Percentiles rank a stretch among this genome's conserved stretches.
Evolutionary conservation across 2,888 invertebrate genomes (phyloP).

Genomic region (Cyclophora albipunctata): DNA sequence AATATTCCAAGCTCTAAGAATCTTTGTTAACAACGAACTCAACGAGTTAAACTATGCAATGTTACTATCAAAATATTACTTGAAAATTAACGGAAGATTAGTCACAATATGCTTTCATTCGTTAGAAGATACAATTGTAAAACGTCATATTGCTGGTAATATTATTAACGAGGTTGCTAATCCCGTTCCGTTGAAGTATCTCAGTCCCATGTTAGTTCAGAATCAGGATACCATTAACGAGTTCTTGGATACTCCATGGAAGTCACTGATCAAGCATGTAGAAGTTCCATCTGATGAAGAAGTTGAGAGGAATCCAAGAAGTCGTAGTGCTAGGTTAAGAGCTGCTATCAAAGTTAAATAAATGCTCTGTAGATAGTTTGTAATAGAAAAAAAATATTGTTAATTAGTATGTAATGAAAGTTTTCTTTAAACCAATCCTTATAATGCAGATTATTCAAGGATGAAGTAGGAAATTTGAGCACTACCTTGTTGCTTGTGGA

Average conservation of each 20-base stretch:
- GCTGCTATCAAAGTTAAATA: constrained; percentile 84
- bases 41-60: constrained; percentile 95
- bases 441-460: no score
- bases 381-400: no score
- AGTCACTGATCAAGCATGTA: constrained; percentile 86
- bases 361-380: neutral
- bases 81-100: constrained; percentile 86
- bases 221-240: constrained; percentile 76
- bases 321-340: constrained; percentile 91
- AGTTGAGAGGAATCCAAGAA: constrained; percentile 85
- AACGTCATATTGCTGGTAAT: constrained; percentile 89
- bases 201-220: constrained; percentile 77
- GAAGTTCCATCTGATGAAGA: constrained; percentile 83
- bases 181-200: constrained; percentile 82
- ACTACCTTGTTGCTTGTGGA: no score
- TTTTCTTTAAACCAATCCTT: no score
- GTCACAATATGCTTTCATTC: constrained; percentile 94
- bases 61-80: constrained; percentile 82
- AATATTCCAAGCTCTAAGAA: constrained; percentile 93
- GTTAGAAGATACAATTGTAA: constrained; percentile 94
- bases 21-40: constrained; percentile 96
- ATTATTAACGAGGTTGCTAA: constrained; percentile 82
- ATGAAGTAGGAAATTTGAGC: neutral
- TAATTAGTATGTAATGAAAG: no score
- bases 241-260: constrained; percentile 82